These are phyloP conservation scores for Tetanocera ferruginea DNA, from an alignment of 2,888 invertebrate genomes.

Conservation along the genomic window DNA sequence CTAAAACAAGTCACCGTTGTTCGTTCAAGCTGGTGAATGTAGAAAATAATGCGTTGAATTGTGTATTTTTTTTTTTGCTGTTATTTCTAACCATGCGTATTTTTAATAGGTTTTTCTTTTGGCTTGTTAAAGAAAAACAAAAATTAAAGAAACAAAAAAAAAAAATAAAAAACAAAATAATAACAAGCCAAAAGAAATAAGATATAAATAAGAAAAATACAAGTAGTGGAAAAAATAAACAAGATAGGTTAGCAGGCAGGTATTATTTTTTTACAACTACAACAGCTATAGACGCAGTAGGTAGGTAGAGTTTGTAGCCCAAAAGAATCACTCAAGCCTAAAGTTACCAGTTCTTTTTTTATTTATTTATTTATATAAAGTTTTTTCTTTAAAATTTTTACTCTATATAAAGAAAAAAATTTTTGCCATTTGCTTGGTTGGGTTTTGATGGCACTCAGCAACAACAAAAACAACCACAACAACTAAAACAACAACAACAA, in stretches of 20 bases:
- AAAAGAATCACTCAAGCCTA: conserved; percentile 61
- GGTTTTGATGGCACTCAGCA: conserved; percentile 24
- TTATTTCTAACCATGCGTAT: not conserved
- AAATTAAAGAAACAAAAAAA: too few species aligned
- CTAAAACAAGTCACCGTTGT: conserved; percentile 43
- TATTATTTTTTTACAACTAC: not conserved
- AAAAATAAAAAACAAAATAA: too few species aligned
- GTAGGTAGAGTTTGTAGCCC: not conserved
- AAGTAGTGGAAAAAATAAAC: too few species aligned
- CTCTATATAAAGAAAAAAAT: conserved; percentile 10
- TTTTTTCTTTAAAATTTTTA: not conserved
- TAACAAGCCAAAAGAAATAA: too few species aligned
- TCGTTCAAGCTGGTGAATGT: conserved; percentile 50
- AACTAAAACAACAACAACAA: conserved; percentile 8
- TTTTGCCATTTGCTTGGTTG: conserved; percentile 56
- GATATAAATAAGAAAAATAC: too few species aligned
- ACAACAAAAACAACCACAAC: not conserved
- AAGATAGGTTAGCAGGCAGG: too few species aligned
- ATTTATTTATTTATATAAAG: conserved; percentile 27
- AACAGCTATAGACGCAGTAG: conserved; percentile 1
- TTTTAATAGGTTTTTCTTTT: not conserved
- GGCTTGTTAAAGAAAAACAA: not conserved
- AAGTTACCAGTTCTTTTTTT: conserved; percentile 57
- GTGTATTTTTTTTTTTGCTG: conserved; percentile 62
- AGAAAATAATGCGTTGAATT: conserved; percentile 64